Conservation (phyloP, 2,888 invertebrate genomes). For the Meteorus cinctellus region DNA sequence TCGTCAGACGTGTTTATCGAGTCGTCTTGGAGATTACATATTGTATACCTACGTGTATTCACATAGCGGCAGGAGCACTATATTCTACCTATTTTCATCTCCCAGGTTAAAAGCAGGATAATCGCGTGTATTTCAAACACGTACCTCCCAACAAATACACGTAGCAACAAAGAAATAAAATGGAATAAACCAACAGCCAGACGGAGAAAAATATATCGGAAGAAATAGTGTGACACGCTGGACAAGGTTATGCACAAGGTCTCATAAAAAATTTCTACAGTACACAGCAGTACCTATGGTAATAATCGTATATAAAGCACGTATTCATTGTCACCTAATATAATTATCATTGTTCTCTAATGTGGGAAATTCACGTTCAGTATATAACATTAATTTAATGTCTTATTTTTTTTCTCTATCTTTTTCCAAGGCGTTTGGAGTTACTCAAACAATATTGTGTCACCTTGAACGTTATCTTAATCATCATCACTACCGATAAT, state of each 20-base stretch:
- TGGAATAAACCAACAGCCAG: background rate
- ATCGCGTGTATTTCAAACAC: constrained; percentile 17
- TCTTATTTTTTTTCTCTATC: background rate
- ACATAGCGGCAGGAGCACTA: background rate
- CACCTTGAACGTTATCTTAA: constrained; percentile 37
- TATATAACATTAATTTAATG: background rate
- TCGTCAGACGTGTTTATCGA: constrained; percentile 36
- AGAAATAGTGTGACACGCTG: background rate
- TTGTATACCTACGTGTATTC: background rate
- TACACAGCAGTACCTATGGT: background rate
- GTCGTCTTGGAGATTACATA: constrained; percentile 23
- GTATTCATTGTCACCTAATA: background rate
- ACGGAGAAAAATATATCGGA: background rate
- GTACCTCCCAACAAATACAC: background rate
- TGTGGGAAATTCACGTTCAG: background rate
- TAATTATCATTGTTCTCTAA: constrained; percentile 5
- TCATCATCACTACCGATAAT: constrained; percentile 37
- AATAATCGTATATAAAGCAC: background rate
- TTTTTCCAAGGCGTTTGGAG: background rate
- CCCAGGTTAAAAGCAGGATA: background rate
- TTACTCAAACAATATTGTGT: background rate
- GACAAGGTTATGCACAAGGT: background rate
- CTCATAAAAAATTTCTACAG: background rate
- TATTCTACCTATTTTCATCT: background rate
- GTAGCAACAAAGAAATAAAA: background rate